A percentile compares a stretch with the other conserved stretches of the same genome.
Conservation (phyloP, 2,797 vertebrate genomes). For the Phalanger gymnotis region DNA sequence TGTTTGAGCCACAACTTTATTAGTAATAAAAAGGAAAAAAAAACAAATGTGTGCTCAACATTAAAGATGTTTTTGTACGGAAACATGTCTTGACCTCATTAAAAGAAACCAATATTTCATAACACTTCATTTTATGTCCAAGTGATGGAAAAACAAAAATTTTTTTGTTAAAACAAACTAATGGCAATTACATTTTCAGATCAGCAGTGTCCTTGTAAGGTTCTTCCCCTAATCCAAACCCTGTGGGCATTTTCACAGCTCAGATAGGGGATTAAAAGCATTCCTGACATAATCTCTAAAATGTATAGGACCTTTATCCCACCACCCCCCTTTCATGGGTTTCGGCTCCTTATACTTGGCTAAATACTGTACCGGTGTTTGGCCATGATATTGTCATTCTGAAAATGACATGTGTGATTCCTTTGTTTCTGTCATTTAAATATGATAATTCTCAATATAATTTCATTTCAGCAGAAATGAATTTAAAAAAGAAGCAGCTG, state of each 20-base stretch:
- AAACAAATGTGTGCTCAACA: conserved; percentile 67
- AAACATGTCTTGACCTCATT: conserved; percentile 76
- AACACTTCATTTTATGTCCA: conserved; percentile 70
- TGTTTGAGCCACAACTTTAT: conserved; percentile 65
- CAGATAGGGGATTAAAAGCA: conserved; percentile 46
- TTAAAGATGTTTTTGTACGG: conserved; percentile 71
- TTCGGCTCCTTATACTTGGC: conserved; percentile 39
- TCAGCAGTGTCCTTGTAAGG: conserved; percentile 69
- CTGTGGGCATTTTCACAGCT: conserved; percentile 67
- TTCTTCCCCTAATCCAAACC: conserved; percentile 74
- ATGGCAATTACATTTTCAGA: conserved; percentile 77
- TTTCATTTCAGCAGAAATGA: background rate
- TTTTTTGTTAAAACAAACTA: conserved; percentile 62
- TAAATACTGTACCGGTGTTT: conserved; percentile 14
- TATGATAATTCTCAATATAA: background rate
- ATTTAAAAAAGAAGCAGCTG: conserved; percentile 30
- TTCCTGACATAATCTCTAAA: conserved; percentile 43
- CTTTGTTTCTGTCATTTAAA: background rate
- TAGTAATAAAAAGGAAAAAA: conserved; percentile 60
- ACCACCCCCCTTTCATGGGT: conserved; percentile 50
- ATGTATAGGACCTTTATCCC: conserved; percentile 31
- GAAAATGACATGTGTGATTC: background rate
- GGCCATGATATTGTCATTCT: background rate
- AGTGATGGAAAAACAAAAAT: conserved; percentile 63
- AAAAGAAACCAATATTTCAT: conserved; percentile 71